Evolutionary conservation across 2,797 vertebrate genomes (phyloP), one percentile per base, ranked within the genome.

Genomic region (Lemur catta): DNA sequence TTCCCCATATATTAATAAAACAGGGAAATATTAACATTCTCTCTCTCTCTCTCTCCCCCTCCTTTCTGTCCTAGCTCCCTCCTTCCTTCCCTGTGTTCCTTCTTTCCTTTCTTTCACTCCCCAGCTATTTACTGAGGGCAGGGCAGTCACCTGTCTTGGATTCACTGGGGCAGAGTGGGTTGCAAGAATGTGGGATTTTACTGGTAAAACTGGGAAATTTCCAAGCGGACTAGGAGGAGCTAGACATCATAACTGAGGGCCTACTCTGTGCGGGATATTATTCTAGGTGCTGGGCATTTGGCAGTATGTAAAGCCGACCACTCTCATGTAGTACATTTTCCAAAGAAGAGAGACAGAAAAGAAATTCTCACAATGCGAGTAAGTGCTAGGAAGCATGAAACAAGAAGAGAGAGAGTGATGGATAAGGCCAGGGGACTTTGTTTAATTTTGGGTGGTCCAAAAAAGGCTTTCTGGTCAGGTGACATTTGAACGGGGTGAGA

Each of bases 41-140:
- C 43, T 59, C 20, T 13, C 22, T 48, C 24, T 13, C 33, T 41
- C 6, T 12, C 11, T 38, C 22, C 30, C 26, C 43, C 57, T 17
- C 20, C 48, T 28, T 38, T 75, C 5, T 75, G 1, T 55, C 10
- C 5, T 48, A 17, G 24, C 7, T 59, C 12, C 9, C 17, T 78
- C 50, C 10, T 10, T 55, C 10, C 4, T 55, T 78, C 15, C 7
- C 6, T 72, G 55, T 50, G 20, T 55, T 28, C 41, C 10, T 38
- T 69, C 26, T 57, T 79, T 57, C 57, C 7, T 91, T 85, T 96
- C 80, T 76, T 84, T 79, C 35, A 67, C 61, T 72, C 50, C 35
- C 33, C 43, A 82, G 5, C 38, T 52, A 17, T 41, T 89, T 91
- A 85, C 61, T 91, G 63, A 90, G 38, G 43, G 22, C 11, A 43